Base-by-base conservation (phyloP, 1,140 invertebrate species). In the Hermetia illucens region DNA sequence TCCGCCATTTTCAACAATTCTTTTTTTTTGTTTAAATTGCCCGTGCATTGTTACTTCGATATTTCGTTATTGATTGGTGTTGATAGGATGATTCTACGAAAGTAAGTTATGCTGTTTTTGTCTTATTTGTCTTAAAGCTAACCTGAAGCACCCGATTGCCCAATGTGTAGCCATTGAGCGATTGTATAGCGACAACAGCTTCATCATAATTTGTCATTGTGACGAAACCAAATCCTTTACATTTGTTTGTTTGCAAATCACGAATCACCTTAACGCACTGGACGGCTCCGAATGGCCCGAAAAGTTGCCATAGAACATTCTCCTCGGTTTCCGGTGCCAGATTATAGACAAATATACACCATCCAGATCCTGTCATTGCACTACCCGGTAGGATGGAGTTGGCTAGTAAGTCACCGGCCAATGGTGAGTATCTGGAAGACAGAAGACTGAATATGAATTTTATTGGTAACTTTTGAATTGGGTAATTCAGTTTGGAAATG, bases 141-240 rank as follows among this genome's bases (percentile, higher is more conserved):
- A 92, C 87, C 69, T 92, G 88, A 42, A 92, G 70, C 36, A 89
- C 82, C 43, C 88, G 72, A 57, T 86, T 86, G 50, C 82, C 84
- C 42, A 92, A 67, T 42, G 82, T 82, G 62, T 87, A 89, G 47
- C 88, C 88, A 63, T 92, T 91, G 43, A 92, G 69, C 40, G 81
- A 83, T 62, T 86, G 82, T 49, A 92, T 90, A 36, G 87, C 87
- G 47, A 86, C 78, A 40, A 88, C 71, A 33, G 87, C 83, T 60
- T 92, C 87, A 52, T 92, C 85, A 55, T 91, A 92, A 62, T 89
- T 88, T 56, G 84, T 88, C 88, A 93, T 92, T 35, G 84, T 90
- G 36, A 92, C 85, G 61, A 91, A 90, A 34, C 84, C 88, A 60
- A 89, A 92, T 36, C 88, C 88, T 69, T 90, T 91, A 69, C 88